Percentiles rank a stretch among this genome's conserved stretches.
Conservation (phyloP, 2,888 invertebrate species). For the Sarcophaga carnaria region DNA sequence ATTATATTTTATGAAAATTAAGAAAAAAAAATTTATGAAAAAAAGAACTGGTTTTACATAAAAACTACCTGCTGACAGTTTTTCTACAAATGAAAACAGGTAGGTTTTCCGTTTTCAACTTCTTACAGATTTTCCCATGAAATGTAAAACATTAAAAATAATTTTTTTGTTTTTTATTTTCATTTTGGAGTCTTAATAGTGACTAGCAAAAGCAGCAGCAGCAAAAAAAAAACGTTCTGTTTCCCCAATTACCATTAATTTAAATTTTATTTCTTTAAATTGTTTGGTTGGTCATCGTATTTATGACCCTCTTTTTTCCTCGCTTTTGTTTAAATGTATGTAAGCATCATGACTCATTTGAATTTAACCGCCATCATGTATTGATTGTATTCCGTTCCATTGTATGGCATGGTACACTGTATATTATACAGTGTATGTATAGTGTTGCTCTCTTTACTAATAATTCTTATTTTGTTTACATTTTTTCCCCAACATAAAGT, state of each 20-base stretch:
- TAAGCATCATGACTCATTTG: constrained; percentile 43
- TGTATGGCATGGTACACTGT: too few species aligned
- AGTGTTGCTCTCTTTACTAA: too few species aligned
- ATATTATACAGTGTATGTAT: too few species aligned
- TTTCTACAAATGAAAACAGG: constrained; percentile 20
- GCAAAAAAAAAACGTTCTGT: background rate
- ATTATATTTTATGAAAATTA: constrained; percentile 3
- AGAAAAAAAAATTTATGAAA: background rate
- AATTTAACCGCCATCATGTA: constrained; percentile 3
- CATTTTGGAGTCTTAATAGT: too few species aligned
- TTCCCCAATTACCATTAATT: constrained; percentile 42
- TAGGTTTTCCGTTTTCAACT: constrained; percentile 1
- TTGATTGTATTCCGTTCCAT: too few species aligned
- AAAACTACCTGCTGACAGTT: constrained; percentile 9
- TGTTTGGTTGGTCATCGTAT: constrained; percentile 57
- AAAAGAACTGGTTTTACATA: background rate
- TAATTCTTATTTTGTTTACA: constrained; percentile 5
- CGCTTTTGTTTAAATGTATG: background rate
- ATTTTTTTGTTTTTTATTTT: too few species aligned
- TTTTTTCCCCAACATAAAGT: background rate
- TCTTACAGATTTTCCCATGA: constrained; percentile 13
- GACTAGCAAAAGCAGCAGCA: background rate
- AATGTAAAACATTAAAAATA: background rate
- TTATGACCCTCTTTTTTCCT: constrained; percentile 42
- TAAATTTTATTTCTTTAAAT: constrained; percentile 50